Percentiles rank a stretch among this genome's conserved stretches.
Conservation (phyloP, 2,888 invertebrate genomes). For the Willowsia nigromaculata region DNA sequence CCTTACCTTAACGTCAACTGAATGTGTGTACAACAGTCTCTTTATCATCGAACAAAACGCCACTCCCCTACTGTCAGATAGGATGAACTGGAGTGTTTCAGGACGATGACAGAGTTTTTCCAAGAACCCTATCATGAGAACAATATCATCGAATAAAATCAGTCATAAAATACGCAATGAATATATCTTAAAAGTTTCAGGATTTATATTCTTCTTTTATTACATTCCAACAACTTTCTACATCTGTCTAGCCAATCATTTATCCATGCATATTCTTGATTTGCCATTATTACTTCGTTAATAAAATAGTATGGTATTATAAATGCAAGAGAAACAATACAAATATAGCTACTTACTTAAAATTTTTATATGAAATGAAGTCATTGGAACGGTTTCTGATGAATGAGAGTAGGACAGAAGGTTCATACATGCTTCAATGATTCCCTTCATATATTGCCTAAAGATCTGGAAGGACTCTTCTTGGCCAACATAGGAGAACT, state of each 20-base stretch:
- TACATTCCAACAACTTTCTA: background rate
- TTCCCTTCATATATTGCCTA: slow-evolving; percentile 23
- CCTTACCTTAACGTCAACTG: slow-evolving; percentile 55
- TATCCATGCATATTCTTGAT: background rate
- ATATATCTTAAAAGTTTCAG: background rate
- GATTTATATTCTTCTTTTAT: background rate
- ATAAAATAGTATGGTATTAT: background rate
- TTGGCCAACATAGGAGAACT: background rate
- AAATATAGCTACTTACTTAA: slow-evolving; percentile 32
- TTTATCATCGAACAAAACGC: slow-evolving; percentile 54
- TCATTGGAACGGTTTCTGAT: background rate
- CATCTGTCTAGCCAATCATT: slow-evolving; percentile 7
- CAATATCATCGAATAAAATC: background rate
- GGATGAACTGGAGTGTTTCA: slow-evolving; percentile 29
- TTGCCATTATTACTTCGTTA: background rate
- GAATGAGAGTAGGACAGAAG: slow-evolving; percentile 20
- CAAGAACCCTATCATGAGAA: slow-evolving; percentile 45
- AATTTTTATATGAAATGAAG: slow-evolving; percentile 30
- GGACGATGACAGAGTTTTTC: slow-evolving; percentile 25
- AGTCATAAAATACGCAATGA: background rate
- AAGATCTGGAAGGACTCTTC: slow-evolving; percentile 28
- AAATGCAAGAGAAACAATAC: background rate
- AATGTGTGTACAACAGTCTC: slow-evolving; percentile 27
- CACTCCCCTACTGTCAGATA: background rate
- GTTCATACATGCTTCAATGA: slow-evolving; percentile 30